A percentile compares a stretch with the other conserved stretches of the same genome.
These are phyloP conservation scores for Phaetusa simplex DNA, from an alignment of 2,113 vertebrate species.

Conservation along the genomic window DNA sequence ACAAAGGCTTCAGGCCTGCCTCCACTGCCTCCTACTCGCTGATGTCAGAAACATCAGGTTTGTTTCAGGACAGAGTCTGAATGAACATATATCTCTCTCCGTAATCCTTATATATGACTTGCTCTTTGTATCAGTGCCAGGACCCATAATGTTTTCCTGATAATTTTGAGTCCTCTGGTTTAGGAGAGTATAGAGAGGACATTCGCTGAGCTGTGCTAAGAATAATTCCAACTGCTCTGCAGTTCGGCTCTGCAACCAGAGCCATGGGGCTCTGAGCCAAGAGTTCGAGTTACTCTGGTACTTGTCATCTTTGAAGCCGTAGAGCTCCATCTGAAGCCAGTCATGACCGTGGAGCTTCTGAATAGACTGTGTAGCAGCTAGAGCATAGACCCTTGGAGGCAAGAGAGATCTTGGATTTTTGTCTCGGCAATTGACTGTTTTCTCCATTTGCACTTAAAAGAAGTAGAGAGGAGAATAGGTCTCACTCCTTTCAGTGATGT, in stretches of 20 bases:
- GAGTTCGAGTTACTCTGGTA: slow-evolving; percentile 53
- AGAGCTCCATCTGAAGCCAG: slow-evolving; percentile 59
- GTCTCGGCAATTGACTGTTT: not conserved
- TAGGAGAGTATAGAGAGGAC: slow-evolving; percentile 39
- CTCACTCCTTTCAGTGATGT: not conserved
- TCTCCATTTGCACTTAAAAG: not conserved
- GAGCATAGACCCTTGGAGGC: not conserved
- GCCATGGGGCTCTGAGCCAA: slow-evolving; percentile 32
- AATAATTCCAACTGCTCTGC: slow-evolving; percentile 65
- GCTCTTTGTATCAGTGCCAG: slow-evolving; percentile 13
- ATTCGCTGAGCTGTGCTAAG: slow-evolving; percentile 56
- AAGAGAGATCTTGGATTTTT: not conserved
- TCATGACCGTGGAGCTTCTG: not conserved
- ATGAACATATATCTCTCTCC: not conserved
- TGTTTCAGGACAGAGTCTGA: slow-evolving; percentile 2
- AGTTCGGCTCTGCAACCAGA: slow-evolving; percentile 63
- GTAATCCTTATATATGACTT: not conserved
- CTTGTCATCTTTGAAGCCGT: slow-evolving; percentile 57
- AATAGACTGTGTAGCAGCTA: not conserved
- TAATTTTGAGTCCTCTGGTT: slow-evolving; percentile 38
- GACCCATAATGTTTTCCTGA: slow-evolving; percentile 29
- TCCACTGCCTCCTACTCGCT: not conserved
- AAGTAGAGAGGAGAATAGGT: not conserved
- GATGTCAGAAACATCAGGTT: not conserved
- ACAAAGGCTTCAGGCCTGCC: not conserved